Conservation (phyloP, 2,888 invertebrate genomes). For the Podotricha telesiphe region DNA sequence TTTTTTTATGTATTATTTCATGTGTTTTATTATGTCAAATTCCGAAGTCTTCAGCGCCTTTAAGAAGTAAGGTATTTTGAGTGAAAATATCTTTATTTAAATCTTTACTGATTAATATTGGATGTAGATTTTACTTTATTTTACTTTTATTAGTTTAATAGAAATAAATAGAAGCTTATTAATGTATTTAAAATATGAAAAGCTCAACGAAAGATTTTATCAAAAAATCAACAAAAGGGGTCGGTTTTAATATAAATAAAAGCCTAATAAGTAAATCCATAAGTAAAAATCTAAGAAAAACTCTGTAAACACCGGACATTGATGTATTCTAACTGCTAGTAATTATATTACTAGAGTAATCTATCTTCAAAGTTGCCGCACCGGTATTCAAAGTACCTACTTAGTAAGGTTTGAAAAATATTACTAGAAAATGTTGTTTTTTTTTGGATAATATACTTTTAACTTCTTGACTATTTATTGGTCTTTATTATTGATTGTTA, state of each 20-base stretch:
- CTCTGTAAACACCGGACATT: constrained; percentile 42
- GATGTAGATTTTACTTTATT: too few relatives aligned
- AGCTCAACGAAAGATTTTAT: neutral
- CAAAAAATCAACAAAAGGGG: too few relatives aligned
- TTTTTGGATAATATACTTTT: neutral
- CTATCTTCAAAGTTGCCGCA: constrained; percentile 46
- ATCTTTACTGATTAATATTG: too few relatives aligned
- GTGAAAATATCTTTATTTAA: too few relatives aligned
- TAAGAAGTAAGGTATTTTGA: too few relatives aligned
- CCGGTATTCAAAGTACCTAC: constrained; percentile 35
- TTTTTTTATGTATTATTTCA: too few relatives aligned
- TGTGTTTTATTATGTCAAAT: too few relatives aligned
- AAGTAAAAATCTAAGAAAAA: constrained; percentile 16
- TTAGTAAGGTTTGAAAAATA: neutral
- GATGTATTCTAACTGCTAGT: constrained; percentile 45
- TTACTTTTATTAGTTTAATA: too few relatives aligned
- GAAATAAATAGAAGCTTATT: too few relatives aligned
- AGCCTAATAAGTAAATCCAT: neutral
- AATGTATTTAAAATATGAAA: too few relatives aligned
- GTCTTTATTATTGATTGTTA: neutral
- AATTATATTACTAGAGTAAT: constrained; percentile 46
- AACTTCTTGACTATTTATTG: neutral
- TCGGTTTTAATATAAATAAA: neutral
- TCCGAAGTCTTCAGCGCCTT: too few relatives aligned
- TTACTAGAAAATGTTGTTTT: neutral